phyloP scores from a whole-genome alignment of 1,140 invertebrate genomes.

The Nebria ingens region DNA sequence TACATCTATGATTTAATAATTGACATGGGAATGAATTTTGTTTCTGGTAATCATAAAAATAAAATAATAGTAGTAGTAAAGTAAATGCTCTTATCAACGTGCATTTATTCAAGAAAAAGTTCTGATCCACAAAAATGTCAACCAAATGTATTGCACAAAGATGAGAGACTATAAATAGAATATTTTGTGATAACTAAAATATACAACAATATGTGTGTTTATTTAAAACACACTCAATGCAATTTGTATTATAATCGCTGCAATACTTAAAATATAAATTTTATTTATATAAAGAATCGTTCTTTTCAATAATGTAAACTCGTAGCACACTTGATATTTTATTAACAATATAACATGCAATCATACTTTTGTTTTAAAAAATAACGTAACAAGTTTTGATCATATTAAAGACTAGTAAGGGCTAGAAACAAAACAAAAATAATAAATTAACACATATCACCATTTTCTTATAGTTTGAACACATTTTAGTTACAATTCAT shows the following conservation, averaged over 20 bases:
- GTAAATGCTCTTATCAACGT: neutral
- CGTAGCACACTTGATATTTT: neutral
- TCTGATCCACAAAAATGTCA: neutral
- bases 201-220: neutral
- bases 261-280: slow-evolving; percentile 9
- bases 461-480: slow-evolving; percentile 3
- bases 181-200: slow-evolving; percentile 9
- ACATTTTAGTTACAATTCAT: neutral
- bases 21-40: too few relatives aligned
- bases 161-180: neutral
- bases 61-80: too few relatives aligned
- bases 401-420: slow-evolving; percentile 1
- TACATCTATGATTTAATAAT: neutral
- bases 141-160: slow-evolving; percentile 7
- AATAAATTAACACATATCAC: slow-evolving; percentile 5
- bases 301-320: neutral
- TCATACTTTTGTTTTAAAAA: neutral
- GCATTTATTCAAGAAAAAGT: neutral
- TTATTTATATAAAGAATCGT: slow-evolving; percentile 9
- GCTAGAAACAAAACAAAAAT: slow-evolving; percentile 1
- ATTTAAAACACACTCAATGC: neutral
- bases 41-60: neutral
- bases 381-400: neutral
- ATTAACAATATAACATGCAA: neutral
- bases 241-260: slow-evolving; percentile 9